phyloP scores from a whole-genome alignment of 2,797 vertebrate genomes.

The Lithobates pipiens region DNA sequence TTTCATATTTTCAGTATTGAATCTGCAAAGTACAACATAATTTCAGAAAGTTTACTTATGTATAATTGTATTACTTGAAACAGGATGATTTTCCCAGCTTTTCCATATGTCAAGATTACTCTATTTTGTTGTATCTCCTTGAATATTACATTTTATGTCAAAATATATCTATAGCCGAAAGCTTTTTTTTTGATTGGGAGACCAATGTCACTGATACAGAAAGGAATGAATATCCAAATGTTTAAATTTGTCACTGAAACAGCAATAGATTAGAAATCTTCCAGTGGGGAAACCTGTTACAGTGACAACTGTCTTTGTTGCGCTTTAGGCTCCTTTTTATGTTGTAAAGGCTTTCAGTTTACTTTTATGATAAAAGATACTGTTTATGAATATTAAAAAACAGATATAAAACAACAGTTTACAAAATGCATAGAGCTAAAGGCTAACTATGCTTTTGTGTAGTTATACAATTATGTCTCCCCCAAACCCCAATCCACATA shows the following conservation, averaged over 20 bases:
- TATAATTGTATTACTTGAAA: background rate
- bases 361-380: no score
- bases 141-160: background rate
- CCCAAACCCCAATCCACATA: no score
- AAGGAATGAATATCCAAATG: background rate
- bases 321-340: no score
- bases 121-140: no score
- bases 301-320: background rate
- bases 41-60: background rate
- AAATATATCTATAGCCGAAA: background rate
- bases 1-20: background rate
- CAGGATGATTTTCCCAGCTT: background rate
- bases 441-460: no score
- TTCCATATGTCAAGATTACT: background rate
- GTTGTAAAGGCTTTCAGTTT: no score
- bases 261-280: background rate
- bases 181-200: no score
- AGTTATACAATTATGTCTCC: no score
- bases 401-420: no score
- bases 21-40: background rate
- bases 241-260: background rate
- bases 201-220: background rate
- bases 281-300: background rate
- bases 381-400: no score
- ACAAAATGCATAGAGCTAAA: no score